These are phyloP conservation scores for Heliconius hewitsoni DNA, from an alignment of 1,140 invertebrate species.

Conservation along the genomic window DNA sequence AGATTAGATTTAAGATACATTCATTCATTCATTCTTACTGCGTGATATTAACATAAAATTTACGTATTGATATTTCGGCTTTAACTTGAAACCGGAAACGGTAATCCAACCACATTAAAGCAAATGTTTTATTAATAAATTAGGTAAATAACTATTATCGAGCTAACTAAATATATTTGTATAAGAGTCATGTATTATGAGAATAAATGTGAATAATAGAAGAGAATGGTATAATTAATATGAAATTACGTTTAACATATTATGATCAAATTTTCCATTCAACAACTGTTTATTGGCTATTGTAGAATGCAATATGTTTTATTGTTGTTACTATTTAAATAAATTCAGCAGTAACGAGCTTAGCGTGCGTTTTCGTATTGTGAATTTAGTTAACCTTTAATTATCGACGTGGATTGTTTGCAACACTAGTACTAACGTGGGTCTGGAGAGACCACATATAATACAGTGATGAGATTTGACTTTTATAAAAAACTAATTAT, in stretches of 20 bases:
- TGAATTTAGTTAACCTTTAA: background rate
- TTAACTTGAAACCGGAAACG: constrained; percentile 29
- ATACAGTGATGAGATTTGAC: too few relatives aligned
- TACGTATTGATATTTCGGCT: constrained; percentile 15
- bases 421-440: too few relatives aligned
- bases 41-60: background rate
- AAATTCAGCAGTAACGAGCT: background rate
- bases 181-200: constrained; percentile 37
- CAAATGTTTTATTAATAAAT: background rate
- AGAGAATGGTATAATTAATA: constrained; percentile 31
- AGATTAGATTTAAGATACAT: too few relatives aligned
- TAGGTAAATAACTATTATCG: constrained; percentile 19
- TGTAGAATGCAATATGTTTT: background rate
- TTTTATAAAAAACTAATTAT: too few relatives aligned
- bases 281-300: background rate
- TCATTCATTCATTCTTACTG: background rate
- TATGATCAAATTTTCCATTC: background rate
- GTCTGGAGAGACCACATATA: too few relatives aligned
- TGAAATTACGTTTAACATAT: constrained; percentile 35
- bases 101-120: constrained; percentile 32
- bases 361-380: background rate
- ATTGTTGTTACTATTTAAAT: background rate
- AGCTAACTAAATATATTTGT: background rate
- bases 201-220: constrained; percentile 39
- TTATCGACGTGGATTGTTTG: too few relatives aligned